Conservation (phyloP, 2,113 vertebrate species). For the Daubentonia madagascariensis region DNA sequence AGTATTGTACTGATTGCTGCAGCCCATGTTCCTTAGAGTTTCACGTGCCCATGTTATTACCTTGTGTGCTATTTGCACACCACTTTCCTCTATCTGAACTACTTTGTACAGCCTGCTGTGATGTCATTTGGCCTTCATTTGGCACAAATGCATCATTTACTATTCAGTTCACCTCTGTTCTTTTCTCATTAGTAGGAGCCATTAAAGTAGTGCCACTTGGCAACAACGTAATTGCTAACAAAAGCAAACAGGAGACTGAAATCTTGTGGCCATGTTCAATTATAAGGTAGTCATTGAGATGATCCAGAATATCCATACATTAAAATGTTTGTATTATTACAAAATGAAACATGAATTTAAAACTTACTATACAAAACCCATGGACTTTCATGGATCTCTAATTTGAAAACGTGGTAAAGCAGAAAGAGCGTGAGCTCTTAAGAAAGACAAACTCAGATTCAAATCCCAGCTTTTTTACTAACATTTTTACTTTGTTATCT, state of each 20-base stretch:
- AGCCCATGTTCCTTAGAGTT: not conserved
- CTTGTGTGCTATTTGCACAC: not conserved
- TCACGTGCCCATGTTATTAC: accelerated
- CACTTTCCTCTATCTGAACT: not conserved
- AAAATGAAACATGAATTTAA: not conserved
- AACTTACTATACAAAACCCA: not conserved
- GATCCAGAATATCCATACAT: not conserved
- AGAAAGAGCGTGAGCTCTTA: not conserved
- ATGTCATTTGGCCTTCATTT: not conserved
- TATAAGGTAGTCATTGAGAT: not conserved
- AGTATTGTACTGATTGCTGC: accelerated
- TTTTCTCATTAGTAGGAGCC: not conserved
- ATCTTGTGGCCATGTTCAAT: not conserved
- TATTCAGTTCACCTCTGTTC: not conserved
- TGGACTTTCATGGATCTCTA: not conserved
- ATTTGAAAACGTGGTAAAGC: not conserved
- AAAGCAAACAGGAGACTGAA: not conserved
- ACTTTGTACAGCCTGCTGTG: not conserved
- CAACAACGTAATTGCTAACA: not conserved
- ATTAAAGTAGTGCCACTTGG: not conserved
- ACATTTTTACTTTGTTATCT: no score
- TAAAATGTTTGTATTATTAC: not conserved
- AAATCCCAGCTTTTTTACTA: not conserved
- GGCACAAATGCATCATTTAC: not conserved
- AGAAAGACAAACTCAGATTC: not conserved